A percentile compares a stretch with the other conserved stretches of the same genome.
phyloP scores from a whole-genome alignment of 1,140 invertebrate species.

The Diuraphis noxia region DNA sequence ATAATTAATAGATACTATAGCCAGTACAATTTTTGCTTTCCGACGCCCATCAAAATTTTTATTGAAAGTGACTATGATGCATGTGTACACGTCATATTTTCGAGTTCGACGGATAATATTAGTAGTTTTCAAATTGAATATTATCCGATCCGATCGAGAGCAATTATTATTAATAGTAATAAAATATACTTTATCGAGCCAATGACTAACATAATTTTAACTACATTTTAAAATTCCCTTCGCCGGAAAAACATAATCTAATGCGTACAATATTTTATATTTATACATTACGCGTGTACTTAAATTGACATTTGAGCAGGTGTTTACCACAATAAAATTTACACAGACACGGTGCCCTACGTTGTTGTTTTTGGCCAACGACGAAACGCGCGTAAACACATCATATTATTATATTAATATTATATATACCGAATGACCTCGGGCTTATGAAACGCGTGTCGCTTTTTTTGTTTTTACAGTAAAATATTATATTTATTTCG shows the following conservation, averaged over 20 bases:
- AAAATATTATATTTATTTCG: neutral
- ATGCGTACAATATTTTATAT: neutral
- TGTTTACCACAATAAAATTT: neutral
- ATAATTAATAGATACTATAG: too few relatives aligned
- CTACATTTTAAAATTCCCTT: neutral
- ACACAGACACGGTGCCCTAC: neutral
- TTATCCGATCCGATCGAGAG: neutral
- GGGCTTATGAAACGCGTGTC: neutral
- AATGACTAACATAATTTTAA: neutral
- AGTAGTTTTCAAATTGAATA: neutral
- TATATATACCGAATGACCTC: constrained; percentile 8
- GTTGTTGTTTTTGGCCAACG: neutral
- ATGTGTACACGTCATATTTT: neutral
- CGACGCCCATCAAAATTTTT: neutral
- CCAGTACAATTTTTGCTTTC: neutral
- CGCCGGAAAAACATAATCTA: neutral
- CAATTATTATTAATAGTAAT: neutral
- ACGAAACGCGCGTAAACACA: neutral
- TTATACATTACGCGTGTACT: neutral
- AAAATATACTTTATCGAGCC: neutral
- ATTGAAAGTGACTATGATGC: neutral
- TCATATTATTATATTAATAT: neutral
- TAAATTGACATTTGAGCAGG: constrained; percentile 35
- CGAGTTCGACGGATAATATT: neutral
- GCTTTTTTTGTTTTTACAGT: neutral